Percentiles rank a stretch among this genome's conserved stretches.
These are phyloP conservation scores for Pica pica DNA, from an alignment of 2,113 vertebrate species.

Conservation along the genomic window DNA sequence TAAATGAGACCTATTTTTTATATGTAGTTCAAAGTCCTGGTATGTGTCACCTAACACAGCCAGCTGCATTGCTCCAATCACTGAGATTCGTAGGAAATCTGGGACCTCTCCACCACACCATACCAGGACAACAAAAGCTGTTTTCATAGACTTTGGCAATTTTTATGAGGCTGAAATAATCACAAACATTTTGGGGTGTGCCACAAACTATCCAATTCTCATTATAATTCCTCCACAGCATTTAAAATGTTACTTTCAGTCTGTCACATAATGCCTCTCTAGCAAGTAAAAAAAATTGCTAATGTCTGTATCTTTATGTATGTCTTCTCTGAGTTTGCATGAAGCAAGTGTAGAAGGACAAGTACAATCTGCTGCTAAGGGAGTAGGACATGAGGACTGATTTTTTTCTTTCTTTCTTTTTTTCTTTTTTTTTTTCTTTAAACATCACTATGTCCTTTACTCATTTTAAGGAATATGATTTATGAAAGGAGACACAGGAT, in stretches of 20 bases:
- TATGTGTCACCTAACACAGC: conserved; percentile 67
- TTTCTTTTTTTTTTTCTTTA: neutral
- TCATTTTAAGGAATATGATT: neutral
- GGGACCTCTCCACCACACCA: conserved; percentile 48
- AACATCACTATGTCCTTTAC: neutral
- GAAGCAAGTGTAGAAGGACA: neutral
- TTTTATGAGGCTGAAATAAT: conserved; percentile 61
- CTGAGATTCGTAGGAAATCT: conserved; percentile 46
- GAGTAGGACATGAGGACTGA: neutral
- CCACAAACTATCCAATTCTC: conserved; percentile 39
- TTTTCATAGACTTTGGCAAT: conserved; percentile 55
- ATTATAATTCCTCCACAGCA: conserved; percentile 44
- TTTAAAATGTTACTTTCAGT: conserved; percentile 33
- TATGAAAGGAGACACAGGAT: neutral
- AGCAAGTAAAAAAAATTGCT: neutral
- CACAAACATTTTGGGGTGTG: conserved; percentile 37
- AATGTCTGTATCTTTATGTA: neutral
- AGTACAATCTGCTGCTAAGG: neutral
- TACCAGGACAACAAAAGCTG: conserved; percentile 42
- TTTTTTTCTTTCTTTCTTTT: neutral
- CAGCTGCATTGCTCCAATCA: neutral
- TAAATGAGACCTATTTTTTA: conserved; percentile 33
- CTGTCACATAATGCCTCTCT: neutral
- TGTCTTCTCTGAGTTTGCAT: neutral
- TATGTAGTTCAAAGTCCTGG: conserved; percentile 56